Evolutionary conservation across 2,113 vertebrate species (phyloP), one percentile per base, ranked within the genome.

Genomic region (Charadrius vociferus): DNA sequence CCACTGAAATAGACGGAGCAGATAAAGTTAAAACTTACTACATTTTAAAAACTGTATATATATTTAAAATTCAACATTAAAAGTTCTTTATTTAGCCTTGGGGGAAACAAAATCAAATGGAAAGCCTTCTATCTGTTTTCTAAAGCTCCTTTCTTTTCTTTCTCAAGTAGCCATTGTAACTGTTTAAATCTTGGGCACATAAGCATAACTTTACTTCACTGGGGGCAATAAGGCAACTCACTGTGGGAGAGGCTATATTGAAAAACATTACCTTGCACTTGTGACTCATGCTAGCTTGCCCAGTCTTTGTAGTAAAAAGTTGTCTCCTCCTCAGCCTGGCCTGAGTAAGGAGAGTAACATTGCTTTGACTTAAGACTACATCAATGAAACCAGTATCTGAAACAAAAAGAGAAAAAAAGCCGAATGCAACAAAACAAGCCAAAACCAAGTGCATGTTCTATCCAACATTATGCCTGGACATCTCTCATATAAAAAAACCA

Each of bases 31-130:
- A 72, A 75, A 47, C 2, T n/a, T 52, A 36, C 0, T 58, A 13
- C 12, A 55, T 56, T 45, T 59, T 9, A 0, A 16, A 53, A 93
- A 50, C 1, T 15, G 5, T 43, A 3, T 23, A 14, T 23, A 18
- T 77, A 30, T 62, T 50, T 26, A 66, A 43, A 67, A 67, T 23
- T 36, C 45, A 37, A 4, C 6, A 29, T 29, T 2, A 65, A 72
- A 72, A 36, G 2, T 29, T 50, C 27, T 29, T 5, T 20, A 39
- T 66, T 75, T 29, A 7, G 1, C 4, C 20, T 47, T 12, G 2
- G 4, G 1, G 7, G 0, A 3, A 37, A 8, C 18, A 3, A 2
- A 7, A 5, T 45, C 14, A 65, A 36, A 32, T 0, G 1, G 10
- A 73, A 27, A 13, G 0, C 5, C 4, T 63, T 78, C 34, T 43